Evolutionary conservation across 1,140 invertebrate species (phyloP), one percentile per base, ranked within the genome.

Genomic region (Limonius californicus): DNA sequence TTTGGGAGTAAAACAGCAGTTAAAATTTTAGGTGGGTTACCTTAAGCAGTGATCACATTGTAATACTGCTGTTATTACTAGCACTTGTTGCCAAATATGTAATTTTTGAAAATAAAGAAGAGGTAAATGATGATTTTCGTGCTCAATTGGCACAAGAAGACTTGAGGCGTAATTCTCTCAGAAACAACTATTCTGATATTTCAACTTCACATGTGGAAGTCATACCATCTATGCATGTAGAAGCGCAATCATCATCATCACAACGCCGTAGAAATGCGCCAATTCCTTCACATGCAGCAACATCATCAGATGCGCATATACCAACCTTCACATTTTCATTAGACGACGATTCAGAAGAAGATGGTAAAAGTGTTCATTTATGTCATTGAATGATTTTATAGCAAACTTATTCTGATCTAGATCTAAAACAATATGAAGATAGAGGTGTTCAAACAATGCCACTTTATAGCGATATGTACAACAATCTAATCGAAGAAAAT

Each of bases 51-150:
- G 93, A 97, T 72, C 92, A 95, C 70, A 87, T 95, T 18, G 89
- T 97, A 0, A 91, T 96, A 69, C 78, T 94, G 1, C 91, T 18
- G 9, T 78, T 97, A 2, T 78, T 94, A 0, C 81, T 90, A 19
- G 89, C 90, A 0, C 77, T 97, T 15, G 85, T 90, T 9, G 81
- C 95, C 1, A 96, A 96, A 75, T 94, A 95, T 72, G 86, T 95
- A 53, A 92, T 95, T 77, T 95, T 95, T 74, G 92, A 94, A 76
- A 88, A 91, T 65, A 86, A 87, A 23, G 81, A 84, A 56, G 82
- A 85, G 15, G 73, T 86, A 23, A 74, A 79, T 0, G 80, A 81
- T 70, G 79, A 81, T 58, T 64, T 85, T 14, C 72, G 68, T 23
- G 65, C 30, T 4, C 23, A 27, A 27, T n/a, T n/a, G n/a, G 9